Conservation (phyloP, 2,888 invertebrate genomes). For the Carcina quercana region DNA sequence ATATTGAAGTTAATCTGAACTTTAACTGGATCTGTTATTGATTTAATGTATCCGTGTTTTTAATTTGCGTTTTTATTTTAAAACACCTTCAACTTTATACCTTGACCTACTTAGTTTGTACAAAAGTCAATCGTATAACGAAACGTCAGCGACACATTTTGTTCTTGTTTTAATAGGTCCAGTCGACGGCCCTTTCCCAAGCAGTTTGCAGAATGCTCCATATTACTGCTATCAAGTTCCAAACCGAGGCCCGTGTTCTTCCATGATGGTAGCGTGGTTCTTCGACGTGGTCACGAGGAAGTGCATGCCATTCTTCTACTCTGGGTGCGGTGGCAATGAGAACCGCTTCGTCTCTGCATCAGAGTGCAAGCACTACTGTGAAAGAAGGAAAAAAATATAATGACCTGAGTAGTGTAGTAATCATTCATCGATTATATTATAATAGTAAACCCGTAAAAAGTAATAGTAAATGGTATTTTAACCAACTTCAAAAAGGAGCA, state of each 20-base stretch:
- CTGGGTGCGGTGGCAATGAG: conserved; percentile 63
- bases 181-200: conserved; percentile 51
- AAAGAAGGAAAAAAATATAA: conserved; percentile 28
- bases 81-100: too few relatives aligned
- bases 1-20: too few relatives aligned
- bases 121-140: neutral
- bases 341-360: conserved; percentile 41
- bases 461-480: too few relatives aligned
- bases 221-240: conserved; percentile 62
- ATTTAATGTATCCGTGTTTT: too few relatives aligned
- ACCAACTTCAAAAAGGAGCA: too few relatives aligned
- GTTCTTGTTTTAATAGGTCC: too few relatives aligned
- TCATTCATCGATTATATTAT: too few relatives aligned
- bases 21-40: too few relatives aligned
- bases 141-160: neutral
- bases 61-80: too few relatives aligned
- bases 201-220: conserved; percentile 46
- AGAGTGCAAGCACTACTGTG: conserved; percentile 41
- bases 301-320: conserved; percentile 59
- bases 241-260: conserved; percentile 44
- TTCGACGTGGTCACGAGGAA: conserved; percentile 48
- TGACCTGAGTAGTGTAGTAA: conserved; percentile 1
- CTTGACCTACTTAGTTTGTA: too few relatives aligned
- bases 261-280: conserved; percentile 45
- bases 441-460: too few relatives aligned